These are phyloP conservation scores for Zaprionus tsacasi DNA, from an alignment of 1,140 invertebrate genomes.

Conservation along the genomic window DNA sequence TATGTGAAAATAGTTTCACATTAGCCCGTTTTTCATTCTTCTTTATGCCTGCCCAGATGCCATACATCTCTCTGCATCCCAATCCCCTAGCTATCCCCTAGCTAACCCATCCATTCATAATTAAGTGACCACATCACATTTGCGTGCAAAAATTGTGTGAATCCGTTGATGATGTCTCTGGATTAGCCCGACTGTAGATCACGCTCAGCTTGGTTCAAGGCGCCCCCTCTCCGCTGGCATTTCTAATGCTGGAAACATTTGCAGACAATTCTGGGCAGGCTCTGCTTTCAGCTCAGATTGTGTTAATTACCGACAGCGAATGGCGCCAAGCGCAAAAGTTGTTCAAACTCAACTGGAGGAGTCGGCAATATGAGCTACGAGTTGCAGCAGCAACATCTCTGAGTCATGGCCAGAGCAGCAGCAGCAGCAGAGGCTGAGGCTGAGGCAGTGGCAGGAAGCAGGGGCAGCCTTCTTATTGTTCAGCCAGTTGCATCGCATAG, in stretches of 20 bases:
- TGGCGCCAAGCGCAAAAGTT: constrained; percentile 62
- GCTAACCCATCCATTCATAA: constrained; percentile 31
- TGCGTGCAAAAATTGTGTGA: constrained; percentile 80
- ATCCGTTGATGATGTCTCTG: constrained; percentile 67
- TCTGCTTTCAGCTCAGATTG: constrained; percentile 2
- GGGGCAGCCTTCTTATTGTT: constrained; percentile 64
- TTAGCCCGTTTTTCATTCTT: constrained; percentile 56
- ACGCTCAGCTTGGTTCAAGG: constrained; percentile 13
- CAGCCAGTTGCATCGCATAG: constrained; percentile 39
- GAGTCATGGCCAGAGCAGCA: constrained; percentile 43
- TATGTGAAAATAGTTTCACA: constrained; percentile 80
- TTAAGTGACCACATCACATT: constrained; percentile 58
- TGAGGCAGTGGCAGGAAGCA: background rate
- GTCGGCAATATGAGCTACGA: constrained; percentile 58
- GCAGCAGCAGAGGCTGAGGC: constrained; percentile 28
- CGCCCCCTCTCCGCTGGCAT: constrained; percentile 48
- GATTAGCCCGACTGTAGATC: no score
- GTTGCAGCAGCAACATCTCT: constrained; percentile 22
- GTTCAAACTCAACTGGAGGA: constrained; percentile 27
- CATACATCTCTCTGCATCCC: constrained; percentile 4
- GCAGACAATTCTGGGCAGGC: constrained; percentile 57
- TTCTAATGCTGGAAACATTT: constrained; percentile 73
- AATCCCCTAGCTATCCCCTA: background rate
- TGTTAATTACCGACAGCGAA: constrained; percentile 67
- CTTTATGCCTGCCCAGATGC: constrained; percentile 21